Percentiles rank a stretch among this genome's conserved stretches.
Conservation (phyloP, 2,888 invertebrate genomes). For the Hyalella azteca region DNA sequence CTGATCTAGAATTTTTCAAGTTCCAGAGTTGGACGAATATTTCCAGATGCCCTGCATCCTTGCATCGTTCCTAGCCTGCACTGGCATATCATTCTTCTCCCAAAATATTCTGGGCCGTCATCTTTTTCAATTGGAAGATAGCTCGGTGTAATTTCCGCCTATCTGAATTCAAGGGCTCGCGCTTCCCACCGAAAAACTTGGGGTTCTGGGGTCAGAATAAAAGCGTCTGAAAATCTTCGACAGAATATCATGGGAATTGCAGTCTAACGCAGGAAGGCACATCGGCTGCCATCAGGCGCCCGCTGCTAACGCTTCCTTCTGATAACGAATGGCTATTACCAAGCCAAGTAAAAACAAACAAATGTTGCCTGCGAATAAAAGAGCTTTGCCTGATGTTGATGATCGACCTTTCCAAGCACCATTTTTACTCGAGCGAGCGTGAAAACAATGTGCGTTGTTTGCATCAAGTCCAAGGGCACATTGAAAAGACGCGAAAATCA, state of each 20-base stretch:
- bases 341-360: constrained; percentile 10
- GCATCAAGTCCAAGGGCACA: neutral
- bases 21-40: too few species aligned
- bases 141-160: constrained; percentile 29
- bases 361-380: constrained; percentile 8
- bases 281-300: constrained; percentile 7
- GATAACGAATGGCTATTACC: constrained; percentile 36
- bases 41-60: too few species aligned
- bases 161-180: constrained; percentile 34
- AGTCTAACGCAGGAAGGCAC: neutral
- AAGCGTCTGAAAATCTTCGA: constrained; percentile 29
- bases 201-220: constrained; percentile 32
- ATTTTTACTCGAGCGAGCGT: neutral
- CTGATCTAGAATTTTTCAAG: too few species aligned
- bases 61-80: neutral
- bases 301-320: constrained; percentile 8
- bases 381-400: neutral
- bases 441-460: neutral
- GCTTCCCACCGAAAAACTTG: constrained; percentile 29
- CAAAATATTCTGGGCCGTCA: neutral
- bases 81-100: neutral
- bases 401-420: neutral
- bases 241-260: constrained; percentile 36
- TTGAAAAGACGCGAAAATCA: neutral
- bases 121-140: constrained; percentile 36